phyloP scores from a whole-genome alignment of 92 coral and sea anemone genomes.

The Epizoanthus stellaris region DNA sequence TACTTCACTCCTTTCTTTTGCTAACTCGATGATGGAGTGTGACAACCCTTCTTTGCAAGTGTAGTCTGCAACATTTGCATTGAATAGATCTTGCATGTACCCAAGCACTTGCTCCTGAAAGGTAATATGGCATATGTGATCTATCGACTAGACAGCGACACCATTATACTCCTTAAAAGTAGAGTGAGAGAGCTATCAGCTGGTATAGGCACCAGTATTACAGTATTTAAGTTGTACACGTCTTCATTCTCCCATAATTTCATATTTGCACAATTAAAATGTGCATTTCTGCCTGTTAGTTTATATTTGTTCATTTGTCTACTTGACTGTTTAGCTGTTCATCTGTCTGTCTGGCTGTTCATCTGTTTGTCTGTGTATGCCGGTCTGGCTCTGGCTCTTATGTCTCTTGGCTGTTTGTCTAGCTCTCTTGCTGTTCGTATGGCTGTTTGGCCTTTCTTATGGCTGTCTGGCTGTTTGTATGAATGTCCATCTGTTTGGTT shows the following conservation, averaged over 20 bases:
- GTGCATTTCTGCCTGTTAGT: neutral
- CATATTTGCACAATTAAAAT: neutral
- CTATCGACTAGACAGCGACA: neutral
- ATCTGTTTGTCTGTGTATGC: neutral
- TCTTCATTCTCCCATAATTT: no score
- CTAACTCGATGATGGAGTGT: slow-evolving; percentile 78
- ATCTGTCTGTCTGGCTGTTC: neutral
- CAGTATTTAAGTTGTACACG: no score
- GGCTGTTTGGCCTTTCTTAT: neutral
- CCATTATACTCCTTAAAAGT: neutral
- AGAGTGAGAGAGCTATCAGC: no score
- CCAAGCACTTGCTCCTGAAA: slow-evolving; percentile 85
- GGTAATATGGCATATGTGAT: neutral
- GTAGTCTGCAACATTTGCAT: slow-evolving; percentile 78
- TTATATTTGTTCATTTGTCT: neutral
- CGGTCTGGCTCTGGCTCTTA: no score
- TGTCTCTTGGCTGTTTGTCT: neutral
- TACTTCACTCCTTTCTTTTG: slow-evolving; percentile 71
- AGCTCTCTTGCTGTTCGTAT: neutral
- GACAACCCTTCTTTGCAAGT: slow-evolving; percentile 77
- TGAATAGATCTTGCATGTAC: slow-evolving; percentile 85
- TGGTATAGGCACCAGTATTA: no score
- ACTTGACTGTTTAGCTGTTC: neutral
- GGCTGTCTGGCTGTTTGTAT: neutral
- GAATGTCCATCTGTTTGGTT: neutral